Evolutionary conservation across 2,888 invertebrate genomes (phyloP), one percentile per base, ranked within the genome.

Genomic region (Diabrotica balteata): DNA sequence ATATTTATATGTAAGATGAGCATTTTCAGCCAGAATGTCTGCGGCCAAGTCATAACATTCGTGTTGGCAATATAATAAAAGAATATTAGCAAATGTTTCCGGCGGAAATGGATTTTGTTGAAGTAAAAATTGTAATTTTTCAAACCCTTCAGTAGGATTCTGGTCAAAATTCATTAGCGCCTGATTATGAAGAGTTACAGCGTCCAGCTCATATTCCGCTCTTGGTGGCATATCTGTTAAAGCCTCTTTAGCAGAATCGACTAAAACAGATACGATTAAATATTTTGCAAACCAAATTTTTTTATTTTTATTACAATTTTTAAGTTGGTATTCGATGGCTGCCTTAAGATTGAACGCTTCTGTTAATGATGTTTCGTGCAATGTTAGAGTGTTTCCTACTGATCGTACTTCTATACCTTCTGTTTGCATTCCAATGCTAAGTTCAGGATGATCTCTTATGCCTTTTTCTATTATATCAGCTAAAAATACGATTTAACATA

Each of bases 291-390:
- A 32, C 17, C 17, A 17, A 17, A 2, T 32, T 32, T 32, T 32
- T 32, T 1, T 32, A 32, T 32, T 32, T 4, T 32, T 32, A 32
- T 85, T 86, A 89, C 93, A 87, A 82, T 96, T 94, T 82, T 93
- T 93, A 60, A 94, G 88, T 82, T 97, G 95, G 84, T 96, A 99
- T 84, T 98, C 98, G 77, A 99, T 96, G 6, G 98, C 98, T 8
- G 98, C 97, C 87, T 98, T 98, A 32, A 99, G 87, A 86, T 99
- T 99, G 80, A 98, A 96, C 0, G 98, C 98, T 86, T 99, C 99
- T 9, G 99, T 95, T 4, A 99, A 88, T 22, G 97, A 97, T 5
- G 98, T 98, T 83, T 98, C 93, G 79, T 98, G 97, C 67, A 99
- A 87, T 0, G 93, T 93, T 67, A 96, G 85, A 0, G 97, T 96